These are phyloP conservation scores for Scelioninae gen. 1 DNA, from an alignment of 2,888 invertebrate species.

Conservation along the genomic window DNA sequence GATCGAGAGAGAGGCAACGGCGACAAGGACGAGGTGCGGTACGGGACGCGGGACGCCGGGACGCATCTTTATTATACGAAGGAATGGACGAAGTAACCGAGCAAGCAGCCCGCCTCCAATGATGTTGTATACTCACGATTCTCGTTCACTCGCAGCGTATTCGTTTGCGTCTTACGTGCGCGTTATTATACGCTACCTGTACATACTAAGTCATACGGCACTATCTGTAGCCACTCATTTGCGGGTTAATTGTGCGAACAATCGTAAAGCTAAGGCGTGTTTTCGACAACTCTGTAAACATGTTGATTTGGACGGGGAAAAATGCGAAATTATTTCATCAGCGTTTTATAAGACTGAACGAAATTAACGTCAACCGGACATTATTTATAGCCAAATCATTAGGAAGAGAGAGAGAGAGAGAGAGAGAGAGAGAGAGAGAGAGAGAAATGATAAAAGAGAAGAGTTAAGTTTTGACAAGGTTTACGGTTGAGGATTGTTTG, in stretches of 20 bases:
- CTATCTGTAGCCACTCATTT: slow-evolving; percentile 35
- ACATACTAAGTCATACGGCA: slow-evolving; percentile 57
- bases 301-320: slow-evolving; percentile 17
- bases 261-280: slow-evolving; percentile 16
- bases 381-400: slow-evolving; percentile 51
- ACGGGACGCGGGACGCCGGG: slow-evolving; percentile 73
- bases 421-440: too few relatives aligned
- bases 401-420: too few relatives aligned
- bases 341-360: slow-evolving; percentile 7
- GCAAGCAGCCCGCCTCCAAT: slow-evolving; percentile 77
- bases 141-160: slow-evolving; percentile 64
- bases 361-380: slow-evolving; percentile 49
- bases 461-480: slow-evolving; percentile 37
- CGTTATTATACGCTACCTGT: slow-evolving; percentile 71
- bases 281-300: not conserved
- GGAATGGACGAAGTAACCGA: slow-evolving; percentile 78
- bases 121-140: slow-evolving; percentile 79
- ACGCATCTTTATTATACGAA: slow-evolving; percentile 83
- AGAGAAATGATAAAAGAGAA: not conserved
- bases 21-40: too few relatives aligned
- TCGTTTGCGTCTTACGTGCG: slow-evolving; percentile 69
- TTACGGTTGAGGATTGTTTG: slow-evolving; percentile 46
- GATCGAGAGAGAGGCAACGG: too few relatives aligned
- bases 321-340: slow-evolving; percentile 42
- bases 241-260: slow-evolving; percentile 52